phyloP scores from a whole-genome alignment of 2,797 vertebrate genomes.

The Podarcis lilfordi region DNA sequence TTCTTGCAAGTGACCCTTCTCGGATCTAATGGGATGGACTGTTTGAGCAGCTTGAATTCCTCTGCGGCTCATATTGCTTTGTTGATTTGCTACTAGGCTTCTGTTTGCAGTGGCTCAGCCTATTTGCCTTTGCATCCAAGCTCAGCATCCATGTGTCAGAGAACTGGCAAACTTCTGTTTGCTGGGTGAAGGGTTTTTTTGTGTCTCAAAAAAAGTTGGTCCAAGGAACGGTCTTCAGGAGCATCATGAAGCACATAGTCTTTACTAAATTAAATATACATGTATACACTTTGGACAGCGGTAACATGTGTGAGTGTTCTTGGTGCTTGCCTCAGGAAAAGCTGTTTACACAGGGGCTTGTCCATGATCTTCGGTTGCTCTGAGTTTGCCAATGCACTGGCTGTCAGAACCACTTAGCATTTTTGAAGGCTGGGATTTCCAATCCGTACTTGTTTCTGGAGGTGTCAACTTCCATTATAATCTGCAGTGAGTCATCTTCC shows the following conservation, averaged over 20 bases:
- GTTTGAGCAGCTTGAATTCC: neutral
- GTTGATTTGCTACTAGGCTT: neutral
- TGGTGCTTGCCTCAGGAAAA: neutral
- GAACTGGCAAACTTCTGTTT: neutral
- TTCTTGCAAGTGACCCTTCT: neutral
- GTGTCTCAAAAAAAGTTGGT: neutral
- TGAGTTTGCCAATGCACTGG: constrained; percentile 41
- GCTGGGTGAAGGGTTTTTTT: neutral
- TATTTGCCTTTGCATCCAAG: neutral
- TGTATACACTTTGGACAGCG: neutral
- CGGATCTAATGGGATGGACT: neutral
- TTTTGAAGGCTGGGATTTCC: constrained; percentile 27
- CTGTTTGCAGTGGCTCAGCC: neutral
- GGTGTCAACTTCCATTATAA: constrained; percentile 13
- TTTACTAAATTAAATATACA: neutral
- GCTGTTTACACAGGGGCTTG: constrained; percentile 7
- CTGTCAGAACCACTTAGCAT: constrained; percentile 13
- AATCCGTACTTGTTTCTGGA: constrained; percentile 39
- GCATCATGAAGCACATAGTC: neutral
- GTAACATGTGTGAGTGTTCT: neutral
- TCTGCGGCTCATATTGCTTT: neutral
- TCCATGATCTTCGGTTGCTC: constrained; percentile 19
- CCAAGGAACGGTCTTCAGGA: neutral
- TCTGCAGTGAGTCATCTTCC: constrained; percentile 22
- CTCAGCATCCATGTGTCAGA: neutral